phyloP scores from a whole-genome alignment of 2,113 vertebrate genomes.

The Struthio camelus region DNA sequence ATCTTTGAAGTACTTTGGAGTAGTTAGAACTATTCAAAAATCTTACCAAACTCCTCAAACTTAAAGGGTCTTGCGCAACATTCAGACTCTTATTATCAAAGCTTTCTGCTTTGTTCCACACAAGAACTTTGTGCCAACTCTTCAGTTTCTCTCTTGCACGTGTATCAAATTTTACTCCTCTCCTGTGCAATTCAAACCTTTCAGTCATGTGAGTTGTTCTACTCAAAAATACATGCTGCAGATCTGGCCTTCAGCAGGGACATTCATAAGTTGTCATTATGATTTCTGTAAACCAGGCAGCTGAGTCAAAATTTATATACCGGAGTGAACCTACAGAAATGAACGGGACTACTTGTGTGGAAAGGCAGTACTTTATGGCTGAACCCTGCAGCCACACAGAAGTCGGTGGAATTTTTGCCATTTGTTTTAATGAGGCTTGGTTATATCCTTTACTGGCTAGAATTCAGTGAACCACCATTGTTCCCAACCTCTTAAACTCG shows the following conservation, averaged over 20 bases:
- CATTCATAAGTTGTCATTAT: background rate
- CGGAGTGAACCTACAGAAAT: background rate
- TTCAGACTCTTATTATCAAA: background rate
- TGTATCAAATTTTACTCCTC: background rate
- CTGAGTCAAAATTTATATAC: background rate
- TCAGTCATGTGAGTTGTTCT: background rate
- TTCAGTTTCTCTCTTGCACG: background rate
- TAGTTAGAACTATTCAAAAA: background rate
- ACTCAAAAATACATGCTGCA: background rate
- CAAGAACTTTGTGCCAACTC: background rate
- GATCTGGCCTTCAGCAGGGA: background rate
- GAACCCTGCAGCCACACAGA: background rate
- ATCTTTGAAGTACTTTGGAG: background rate
- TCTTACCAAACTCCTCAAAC: background rate
- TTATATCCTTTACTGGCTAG: background rate
- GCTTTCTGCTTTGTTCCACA: background rate
- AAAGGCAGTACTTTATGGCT: background rate
- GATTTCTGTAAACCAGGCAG: background rate
- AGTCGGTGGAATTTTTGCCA: background rate
- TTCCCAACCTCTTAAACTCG: background rate
- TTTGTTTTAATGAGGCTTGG: background rate
- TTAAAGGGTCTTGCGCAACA: background rate
- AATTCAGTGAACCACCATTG: background rate
- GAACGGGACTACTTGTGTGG: background rate
- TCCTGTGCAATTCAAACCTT: background rate